Percentiles rank a stretch among this genome's conserved stretches.
These are phyloP conservation scores for Drosophila watanabei DNA, from an alignment of 1,140 invertebrate genomes.

Conservation along the genomic window DNA sequence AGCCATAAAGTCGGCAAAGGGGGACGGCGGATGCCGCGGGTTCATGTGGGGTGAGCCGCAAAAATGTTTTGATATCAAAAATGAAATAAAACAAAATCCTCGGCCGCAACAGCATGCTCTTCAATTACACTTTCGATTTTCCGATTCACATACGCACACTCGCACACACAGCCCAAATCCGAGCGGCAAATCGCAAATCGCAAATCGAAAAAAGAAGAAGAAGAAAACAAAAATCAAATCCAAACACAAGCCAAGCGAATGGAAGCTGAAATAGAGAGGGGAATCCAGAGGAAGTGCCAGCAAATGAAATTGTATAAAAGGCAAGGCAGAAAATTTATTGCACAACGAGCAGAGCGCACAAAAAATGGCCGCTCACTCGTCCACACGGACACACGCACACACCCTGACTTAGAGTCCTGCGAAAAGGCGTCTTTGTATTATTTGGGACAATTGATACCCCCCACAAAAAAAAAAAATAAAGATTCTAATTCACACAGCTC, in stretches of 20 bases:
- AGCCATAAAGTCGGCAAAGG: conserved; percentile 49
- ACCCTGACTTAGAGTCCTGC: conserved; percentile 7
- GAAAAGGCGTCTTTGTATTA: conserved; percentile 10
- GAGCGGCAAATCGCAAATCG: conserved; percentile 78
- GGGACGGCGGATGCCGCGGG: background rate
- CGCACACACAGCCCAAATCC: conserved; percentile 52
- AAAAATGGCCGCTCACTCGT: conserved; percentile 63
- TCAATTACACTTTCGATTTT: conserved; percentile 84
- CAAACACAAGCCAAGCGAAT: conserved; percentile 77
- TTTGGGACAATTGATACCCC: conserved; percentile 41
- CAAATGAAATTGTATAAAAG: conserved; percentile 85
- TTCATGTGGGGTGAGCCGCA: conserved; percentile 59
- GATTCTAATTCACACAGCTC: background rate
- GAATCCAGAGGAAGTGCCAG: conserved; percentile 33
- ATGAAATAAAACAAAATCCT: conserved; percentile 82
- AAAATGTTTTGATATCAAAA: conserved; percentile 83
- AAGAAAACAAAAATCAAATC: conserved; percentile 75
- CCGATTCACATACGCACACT: conserved; percentile 54
- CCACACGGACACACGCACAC: conserved; percentile 19
- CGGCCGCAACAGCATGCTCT: conserved; percentile 74
- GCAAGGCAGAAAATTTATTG: conserved; percentile 81
- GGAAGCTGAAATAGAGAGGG: conserved; percentile 42
- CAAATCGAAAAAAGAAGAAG: conserved; percentile 69
- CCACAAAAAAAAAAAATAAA: background rate
- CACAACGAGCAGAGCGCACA: conserved; percentile 61